A percentile compares a stretch with the other conserved stretches of the same genome.
Conservation (phyloP, 2,888 invertebrate genomes). For the Acheta domesticus region DNA sequence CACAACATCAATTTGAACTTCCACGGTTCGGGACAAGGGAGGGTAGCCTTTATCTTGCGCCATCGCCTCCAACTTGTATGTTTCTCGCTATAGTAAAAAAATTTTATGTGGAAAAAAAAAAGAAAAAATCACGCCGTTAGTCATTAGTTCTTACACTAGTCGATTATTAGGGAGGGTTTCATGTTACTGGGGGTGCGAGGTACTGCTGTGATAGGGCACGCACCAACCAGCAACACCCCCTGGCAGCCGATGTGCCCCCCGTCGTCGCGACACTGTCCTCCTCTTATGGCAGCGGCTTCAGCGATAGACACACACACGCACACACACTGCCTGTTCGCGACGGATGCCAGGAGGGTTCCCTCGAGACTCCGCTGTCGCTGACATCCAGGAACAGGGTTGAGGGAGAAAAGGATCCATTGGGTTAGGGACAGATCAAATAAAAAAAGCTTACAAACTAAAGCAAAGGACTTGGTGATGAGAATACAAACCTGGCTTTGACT, state of each 20-base stretch:
- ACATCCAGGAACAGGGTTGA: neutral
- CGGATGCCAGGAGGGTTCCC: neutral
- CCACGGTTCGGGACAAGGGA: conserved; percentile 92
- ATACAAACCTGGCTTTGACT: conserved; percentile 84
- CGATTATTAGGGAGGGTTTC: conserved; percentile 27
- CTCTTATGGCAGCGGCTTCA: neutral
- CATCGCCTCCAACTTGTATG: conserved; percentile 97
- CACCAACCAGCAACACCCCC: conserved; percentile 32
- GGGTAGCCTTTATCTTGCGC: conserved; percentile 97
- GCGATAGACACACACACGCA: conserved; percentile 9
- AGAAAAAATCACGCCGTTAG: conserved; percentile 60
- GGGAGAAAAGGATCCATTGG: conserved; percentile 30
- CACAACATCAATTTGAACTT: conserved; percentile 98
- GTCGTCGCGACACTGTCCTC: neutral
- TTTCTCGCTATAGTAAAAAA: conserved; percentile 80
- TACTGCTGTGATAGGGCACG: conserved; percentile 42
- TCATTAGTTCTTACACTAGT: conserved; percentile 50
- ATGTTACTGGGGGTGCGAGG: conserved; percentile 35
- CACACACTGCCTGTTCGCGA: neutral
- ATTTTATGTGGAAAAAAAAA: conserved; percentile 61
- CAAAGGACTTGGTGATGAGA: conserved; percentile 40
- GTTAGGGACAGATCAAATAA: conserved; percentile 18
- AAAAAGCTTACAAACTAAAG: conserved; percentile 35
- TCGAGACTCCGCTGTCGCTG: conserved; percentile 6
- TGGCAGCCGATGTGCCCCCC: conserved; percentile 34